Evolutionary conservation across 2,113 vertebrate species (phyloP), one percentile per base, ranked within the genome.

Genomic region (Protomyctophum bolini): DNA sequence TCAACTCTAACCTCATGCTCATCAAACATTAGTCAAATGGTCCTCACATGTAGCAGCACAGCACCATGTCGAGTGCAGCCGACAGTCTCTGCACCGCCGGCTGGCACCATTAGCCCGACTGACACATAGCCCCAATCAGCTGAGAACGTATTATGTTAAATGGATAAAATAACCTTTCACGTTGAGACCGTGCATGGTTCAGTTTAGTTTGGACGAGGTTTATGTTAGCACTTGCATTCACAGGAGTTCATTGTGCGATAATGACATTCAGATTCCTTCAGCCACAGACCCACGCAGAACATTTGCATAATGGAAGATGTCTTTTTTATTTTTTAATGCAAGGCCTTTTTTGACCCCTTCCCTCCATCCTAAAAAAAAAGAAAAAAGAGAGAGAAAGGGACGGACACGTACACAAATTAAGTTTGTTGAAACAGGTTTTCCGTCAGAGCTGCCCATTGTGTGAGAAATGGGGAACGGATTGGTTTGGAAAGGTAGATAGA

Each of bases 191-290:
- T 51, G 70, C 58, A 68, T 63, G 8, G 45, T 65, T 82, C 54
- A 79, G 12, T 79, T 78, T 70, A 73, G 67, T 68, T 45, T 21
- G 15, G 62, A 21, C 71, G 48, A 77, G 68, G 65, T 85, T 87
- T 80, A 76, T 74, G 61, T 79, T 80, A 70, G 74, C 84, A 81
- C 83, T 83, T 81, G 80, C 8, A 72, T 75, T 73, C 49, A 77
- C 73, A 68, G 59, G 45, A 66, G 75, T 58, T 56, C 51, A 68
- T 58, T 66, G 71, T 58, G 66, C 67, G 67, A 33, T 67, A 63
- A 75, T 59, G 59, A 79, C 66, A 48, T 77, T 84, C 58, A 58
- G 68, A 45, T 71, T 77, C 65, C 58, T 66, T 58, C 63, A 33
- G 60, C 58, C 68, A 67, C 70, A 14, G 65, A 73, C 70, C 63